phyloP scores from a whole-genome alignment of 2,888 invertebrate species.

The Salticus scenicus region DNA sequence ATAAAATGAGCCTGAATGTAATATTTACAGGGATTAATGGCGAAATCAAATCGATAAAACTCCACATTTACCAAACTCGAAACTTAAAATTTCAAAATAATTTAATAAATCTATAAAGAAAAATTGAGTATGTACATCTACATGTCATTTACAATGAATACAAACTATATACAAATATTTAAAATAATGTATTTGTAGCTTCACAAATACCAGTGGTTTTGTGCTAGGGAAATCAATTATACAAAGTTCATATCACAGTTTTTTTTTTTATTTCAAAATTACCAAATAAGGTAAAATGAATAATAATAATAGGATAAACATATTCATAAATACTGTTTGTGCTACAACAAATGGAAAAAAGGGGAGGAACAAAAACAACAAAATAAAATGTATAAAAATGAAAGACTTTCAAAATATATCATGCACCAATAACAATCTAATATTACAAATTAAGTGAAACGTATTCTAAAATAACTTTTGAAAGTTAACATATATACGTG shows the following conservation, averaged over 20 bases:
- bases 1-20: slow-evolving; percentile 30
- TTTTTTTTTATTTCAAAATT: slow-evolving; percentile 53
- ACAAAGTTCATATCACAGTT: slow-evolving; percentile 66
- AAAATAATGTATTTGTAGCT: slow-evolving; percentile 45
- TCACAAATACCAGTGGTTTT: slow-evolving; percentile 31
- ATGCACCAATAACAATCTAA: too few relatives aligned
- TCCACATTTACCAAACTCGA: slow-evolving; percentile 19
- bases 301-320: not conserved
- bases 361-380: not conserved
- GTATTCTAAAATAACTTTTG: too few relatives aligned
- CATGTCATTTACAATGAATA: slow-evolving; percentile 64
- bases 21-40: slow-evolving; percentile 36
- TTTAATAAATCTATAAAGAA: slow-evolving; percentile 21
- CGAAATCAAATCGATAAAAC: slow-evolving; percentile 41
- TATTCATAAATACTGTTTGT: not conserved
- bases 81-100: not conserved
- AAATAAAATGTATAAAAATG: not conserved
- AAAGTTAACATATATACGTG: too few relatives aligned
- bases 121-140: slow-evolving; percentile 21
- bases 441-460: too few relatives aligned
- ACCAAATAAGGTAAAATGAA: slow-evolving; percentile 22
- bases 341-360: not conserved
- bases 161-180: slow-evolving; percentile 35
- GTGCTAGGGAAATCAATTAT: slow-evolving; percentile 35
- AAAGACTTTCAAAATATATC: too few relatives aligned